Percentiles rank a stretch among this genome's conserved stretches.
phyloP scores from a whole-genome alignment of 2,797 vertebrate species.

The Poecilia velifera region DNA sequence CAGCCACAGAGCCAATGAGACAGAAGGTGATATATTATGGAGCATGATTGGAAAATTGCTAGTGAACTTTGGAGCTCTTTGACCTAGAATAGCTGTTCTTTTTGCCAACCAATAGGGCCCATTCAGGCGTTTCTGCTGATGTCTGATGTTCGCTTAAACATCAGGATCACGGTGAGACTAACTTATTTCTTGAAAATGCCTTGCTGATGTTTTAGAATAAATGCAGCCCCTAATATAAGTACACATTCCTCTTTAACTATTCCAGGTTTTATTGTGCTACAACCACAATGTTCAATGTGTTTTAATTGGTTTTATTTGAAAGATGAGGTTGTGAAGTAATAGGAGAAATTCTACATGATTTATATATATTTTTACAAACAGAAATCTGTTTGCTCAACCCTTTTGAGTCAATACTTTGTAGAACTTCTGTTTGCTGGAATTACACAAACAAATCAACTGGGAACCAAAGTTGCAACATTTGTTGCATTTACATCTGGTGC shows the following conservation, averaged over 20 bases:
- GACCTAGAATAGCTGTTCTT: conserved; percentile 64
- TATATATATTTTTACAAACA: neutral
- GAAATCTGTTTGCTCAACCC: neutral
- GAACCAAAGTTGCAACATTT: neutral
- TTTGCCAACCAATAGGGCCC: conserved; percentile 34
- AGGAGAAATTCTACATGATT: neutral
- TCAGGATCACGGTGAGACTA: conserved; percentile 33
- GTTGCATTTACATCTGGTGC: neutral
- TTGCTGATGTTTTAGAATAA: neutral
- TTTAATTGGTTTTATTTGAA: neutral
- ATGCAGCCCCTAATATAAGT: neutral
- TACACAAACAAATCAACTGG: neutral
- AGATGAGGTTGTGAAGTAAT: neutral
- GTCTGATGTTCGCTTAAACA: conserved; percentile 39
- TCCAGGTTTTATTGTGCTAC: neutral
- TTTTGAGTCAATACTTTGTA: neutral
- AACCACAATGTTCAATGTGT: neutral
- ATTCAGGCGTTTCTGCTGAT: conserved; percentile 44
- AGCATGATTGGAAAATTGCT: conserved; percentile 74
- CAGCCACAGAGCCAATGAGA: conserved; percentile 73
- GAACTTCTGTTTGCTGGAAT: neutral
- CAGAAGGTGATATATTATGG: conserved; percentile 78
- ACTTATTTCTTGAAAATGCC: conserved; percentile 17
- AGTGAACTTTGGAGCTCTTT: conserved; percentile 71
- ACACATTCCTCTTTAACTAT: neutral